phyloP scores from a whole-genome alignment of 2,113 vertebrate species.

The Cyrtonyx montezumae region DNA sequence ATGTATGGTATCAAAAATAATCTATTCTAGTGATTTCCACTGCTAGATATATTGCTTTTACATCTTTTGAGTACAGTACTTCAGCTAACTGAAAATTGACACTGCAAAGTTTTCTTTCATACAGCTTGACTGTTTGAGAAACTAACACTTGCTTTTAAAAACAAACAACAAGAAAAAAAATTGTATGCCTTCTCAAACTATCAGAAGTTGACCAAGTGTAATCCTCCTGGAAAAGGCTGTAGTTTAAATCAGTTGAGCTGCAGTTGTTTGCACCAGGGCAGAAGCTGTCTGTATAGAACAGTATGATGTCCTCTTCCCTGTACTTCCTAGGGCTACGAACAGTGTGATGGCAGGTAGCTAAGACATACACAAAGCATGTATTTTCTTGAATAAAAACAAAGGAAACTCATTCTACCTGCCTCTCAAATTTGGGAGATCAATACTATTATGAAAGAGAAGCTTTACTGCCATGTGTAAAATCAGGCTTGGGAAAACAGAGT shows the following conservation, averaged over 20 bases:
- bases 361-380: background rate
- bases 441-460: background rate
- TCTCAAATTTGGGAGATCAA: slow-evolving; percentile 22
- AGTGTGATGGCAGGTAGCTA: background rate
- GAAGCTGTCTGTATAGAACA: background rate
- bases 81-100: slow-evolving; percentile 34
- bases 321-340: background rate
- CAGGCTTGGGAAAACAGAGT: slow-evolving; percentile 3
- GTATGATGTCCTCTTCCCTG: rapidly evolving
- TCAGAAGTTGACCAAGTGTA: background rate
- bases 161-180: background rate
- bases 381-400: slow-evolving; percentile 27
- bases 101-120: slow-evolving; percentile 17
- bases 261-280: background rate
- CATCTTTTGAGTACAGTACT: background rate
- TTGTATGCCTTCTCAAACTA: background rate
- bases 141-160: background rate
- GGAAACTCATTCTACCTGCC: background rate
- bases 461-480: slow-evolving; percentile 44
- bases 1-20: slow-evolving; percentile 39
- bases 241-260: background rate
- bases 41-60: slow-evolving; percentile 45
- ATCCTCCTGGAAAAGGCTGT: background rate
- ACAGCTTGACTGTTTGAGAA: background rate
- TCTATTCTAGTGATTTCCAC: slow-evolving; percentile 42